Base-by-base conservation (phyloP, 2,113 vertebrate species). In the Solenodon paradoxus region DNA sequence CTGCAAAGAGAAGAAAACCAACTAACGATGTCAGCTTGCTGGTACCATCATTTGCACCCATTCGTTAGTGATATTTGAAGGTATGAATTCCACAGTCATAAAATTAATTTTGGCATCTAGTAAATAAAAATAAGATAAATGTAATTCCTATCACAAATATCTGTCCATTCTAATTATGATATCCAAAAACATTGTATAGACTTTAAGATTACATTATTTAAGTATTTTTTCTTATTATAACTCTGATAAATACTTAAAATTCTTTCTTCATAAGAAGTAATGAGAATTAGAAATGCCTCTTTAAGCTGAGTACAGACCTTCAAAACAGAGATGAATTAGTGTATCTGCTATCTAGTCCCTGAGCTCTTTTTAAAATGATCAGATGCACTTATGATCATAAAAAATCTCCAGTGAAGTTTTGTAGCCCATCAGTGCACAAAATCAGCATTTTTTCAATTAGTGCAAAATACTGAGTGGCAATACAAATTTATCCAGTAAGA, bases 371-470 rank as follows among this genome's bases (percentile, higher is more conserved):
- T 97, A 93, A 97, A 97, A 97, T 96, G 77, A 95, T 97, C 96
- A 96, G 74, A 88, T 90, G 90, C 88, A 82, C 88, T 94, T 97
- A 87, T 55, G 85, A 95, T 93, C 97, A 97, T 64, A 95, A 69
- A 96, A 96, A 85, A 53, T 93, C 38, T 93, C 74, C 71, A 86
- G 0, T 95, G 47, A 51, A 83, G n/a, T 97, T 97, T 84, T 95
- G 63, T 91, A 95, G 94, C 38, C 96, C 63, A 96, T 92, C 93
- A 96, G n/a, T 96, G 86, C 51, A 84, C 49, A 90, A 95, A 97
- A 96, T 93, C 49, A 96, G 61, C 95, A 85, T 96, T 96, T 98
- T 97, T 95, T 95, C 90, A 96, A 96, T 97, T 97, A 97, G 55
- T 0, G 10, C 95, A 90, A 94, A 95, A 97, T 86, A 95, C 92